These are phyloP conservation scores for Probaryconus sp. DNA, from an alignment of 1,140 invertebrate species.

Conservation along the genomic window DNA sequence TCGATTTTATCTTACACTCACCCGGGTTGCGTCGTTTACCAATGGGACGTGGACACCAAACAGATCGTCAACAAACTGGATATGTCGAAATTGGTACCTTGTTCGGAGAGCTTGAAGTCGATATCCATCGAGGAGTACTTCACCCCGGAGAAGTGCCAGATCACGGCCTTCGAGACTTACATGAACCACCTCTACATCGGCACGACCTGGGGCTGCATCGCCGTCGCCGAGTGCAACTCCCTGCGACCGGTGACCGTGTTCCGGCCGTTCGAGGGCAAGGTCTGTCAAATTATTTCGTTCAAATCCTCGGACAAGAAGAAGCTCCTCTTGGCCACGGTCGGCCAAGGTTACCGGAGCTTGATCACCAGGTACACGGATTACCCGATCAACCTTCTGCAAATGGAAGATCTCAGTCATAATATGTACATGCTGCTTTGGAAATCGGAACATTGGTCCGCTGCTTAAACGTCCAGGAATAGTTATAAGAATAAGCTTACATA, in stretches of 20 bases:
- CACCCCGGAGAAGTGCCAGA: conserved; percentile 87
- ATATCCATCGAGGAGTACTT: conserved; percentile 94
- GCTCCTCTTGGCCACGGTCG: conserved; percentile 86
- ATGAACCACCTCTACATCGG: conserved; percentile 89
- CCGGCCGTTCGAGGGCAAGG: conserved; percentile 92
- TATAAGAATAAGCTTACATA: too few species aligned
- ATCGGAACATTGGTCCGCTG: conserved; percentile 84
- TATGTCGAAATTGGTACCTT: conserved; percentile 94
- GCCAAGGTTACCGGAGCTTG: conserved; percentile 89
- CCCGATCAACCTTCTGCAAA: conserved; percentile 72
- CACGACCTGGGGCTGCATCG: conserved; percentile 94
- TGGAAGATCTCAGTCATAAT: conserved; percentile 79
- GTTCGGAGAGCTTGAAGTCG: conserved; percentile 93
- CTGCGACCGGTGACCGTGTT: conserved; percentile 93
- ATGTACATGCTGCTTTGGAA: conserved; percentile 86
- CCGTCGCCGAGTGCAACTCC: conserved; percentile 88
- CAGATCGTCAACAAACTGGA: conserved; percentile 89
- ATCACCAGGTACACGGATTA: conserved; percentile 84
- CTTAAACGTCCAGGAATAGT: too few species aligned
- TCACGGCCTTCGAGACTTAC: conserved; percentile 87
- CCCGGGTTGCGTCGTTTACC: conserved; percentile 89
- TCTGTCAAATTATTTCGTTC: conserved; percentile 74
- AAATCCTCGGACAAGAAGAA: conserved; percentile 75
- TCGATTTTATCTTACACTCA: conserved; percentile 88
- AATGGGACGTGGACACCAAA: conserved; percentile 85